These are phyloP conservation scores for Phaonia tiefii DNA, from an alignment of 2,888 invertebrate genomes.

Conservation along the genomic window DNA sequence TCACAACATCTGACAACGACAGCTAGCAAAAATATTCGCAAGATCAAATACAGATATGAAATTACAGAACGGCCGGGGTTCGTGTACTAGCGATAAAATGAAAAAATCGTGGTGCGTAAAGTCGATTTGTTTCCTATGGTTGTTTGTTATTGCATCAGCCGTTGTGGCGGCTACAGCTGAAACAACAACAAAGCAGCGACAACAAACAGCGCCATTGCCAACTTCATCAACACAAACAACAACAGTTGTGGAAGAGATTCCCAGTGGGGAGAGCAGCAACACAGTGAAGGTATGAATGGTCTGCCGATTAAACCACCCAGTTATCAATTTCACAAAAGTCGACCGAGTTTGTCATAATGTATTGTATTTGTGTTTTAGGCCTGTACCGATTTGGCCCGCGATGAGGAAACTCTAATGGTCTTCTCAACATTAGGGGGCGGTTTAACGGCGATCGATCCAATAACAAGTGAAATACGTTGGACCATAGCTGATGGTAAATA, in stretches of 20 bases:
- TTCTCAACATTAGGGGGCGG: conserved; percentile 97
- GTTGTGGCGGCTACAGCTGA: conserved; percentile 42
- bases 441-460: conserved; percentile 93
- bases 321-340: neutral
- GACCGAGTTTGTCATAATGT: neutral
- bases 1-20: conserved; percentile 2
- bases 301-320: no score
- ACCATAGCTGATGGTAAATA: conserved; percentile 91
- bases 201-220: no score
- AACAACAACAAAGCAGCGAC: conserved; percentile 26
- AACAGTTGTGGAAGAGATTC: neutral
- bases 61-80: conserved; percentile 14
- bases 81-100: conserved; percentile 39
- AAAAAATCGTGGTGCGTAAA: conserved; percentile 48
- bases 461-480: conserved; percentile 93
- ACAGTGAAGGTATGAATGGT: conserved; percentile 43
- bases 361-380: conserved; percentile 71
- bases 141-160: conserved; percentile 70
- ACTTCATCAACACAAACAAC: conserved; percentile 26
- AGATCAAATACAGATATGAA: neutral
- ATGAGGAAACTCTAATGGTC: conserved; percentile 88
- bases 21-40: conserved; percentile 38
- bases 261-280: conserved; percentile 39
- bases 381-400: conserved; percentile 85
- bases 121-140: conserved; percentile 52